phyloP scores from a whole-genome alignment of 2,797 vertebrate genomes.

The Zonotrichia albicollis region DNA sequence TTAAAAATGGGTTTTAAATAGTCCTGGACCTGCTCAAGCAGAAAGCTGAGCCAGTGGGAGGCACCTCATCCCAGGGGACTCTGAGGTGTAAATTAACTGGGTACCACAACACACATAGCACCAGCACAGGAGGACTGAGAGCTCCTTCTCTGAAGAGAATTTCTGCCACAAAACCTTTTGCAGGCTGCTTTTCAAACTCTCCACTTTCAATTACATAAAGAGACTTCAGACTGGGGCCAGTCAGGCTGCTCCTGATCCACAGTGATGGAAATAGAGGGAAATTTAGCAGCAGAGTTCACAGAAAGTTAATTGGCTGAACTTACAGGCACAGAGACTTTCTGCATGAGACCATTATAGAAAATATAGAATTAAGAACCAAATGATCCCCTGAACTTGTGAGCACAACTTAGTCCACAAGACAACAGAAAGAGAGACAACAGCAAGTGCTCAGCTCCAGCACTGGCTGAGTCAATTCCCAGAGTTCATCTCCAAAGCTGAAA shows the following conservation, averaged over 20 bases:
- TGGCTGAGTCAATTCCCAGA: neutral
- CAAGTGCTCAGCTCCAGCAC: neutral
- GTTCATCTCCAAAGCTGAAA: neutral
- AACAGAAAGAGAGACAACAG: neutral
- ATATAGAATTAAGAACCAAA: neutral
- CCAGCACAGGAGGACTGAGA: neutral
- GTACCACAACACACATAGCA: neutral
- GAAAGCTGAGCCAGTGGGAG: neutral
- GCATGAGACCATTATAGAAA: neutral
- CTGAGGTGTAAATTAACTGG: neutral
- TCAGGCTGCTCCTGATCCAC: neutral
- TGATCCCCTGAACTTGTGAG: neutral
- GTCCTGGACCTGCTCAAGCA: neutral
- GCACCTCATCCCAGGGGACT: neutral
- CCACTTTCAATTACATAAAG: neutral
- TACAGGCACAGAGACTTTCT: neutral
- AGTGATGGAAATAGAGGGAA: neutral
- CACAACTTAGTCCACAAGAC: neutral
- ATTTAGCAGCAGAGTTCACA: conserved; percentile 1
- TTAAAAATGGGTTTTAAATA: neutral
- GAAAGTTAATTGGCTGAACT: conserved; percentile 47
- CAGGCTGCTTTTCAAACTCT: neutral
- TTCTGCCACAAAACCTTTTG: neutral
- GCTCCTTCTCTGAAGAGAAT: neutral
- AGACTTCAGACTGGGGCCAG: neutral